Evolutionary conservation across 2,797 vertebrate species (phyloP).

Genomic region (Arctocebus calabarensis): DNA sequence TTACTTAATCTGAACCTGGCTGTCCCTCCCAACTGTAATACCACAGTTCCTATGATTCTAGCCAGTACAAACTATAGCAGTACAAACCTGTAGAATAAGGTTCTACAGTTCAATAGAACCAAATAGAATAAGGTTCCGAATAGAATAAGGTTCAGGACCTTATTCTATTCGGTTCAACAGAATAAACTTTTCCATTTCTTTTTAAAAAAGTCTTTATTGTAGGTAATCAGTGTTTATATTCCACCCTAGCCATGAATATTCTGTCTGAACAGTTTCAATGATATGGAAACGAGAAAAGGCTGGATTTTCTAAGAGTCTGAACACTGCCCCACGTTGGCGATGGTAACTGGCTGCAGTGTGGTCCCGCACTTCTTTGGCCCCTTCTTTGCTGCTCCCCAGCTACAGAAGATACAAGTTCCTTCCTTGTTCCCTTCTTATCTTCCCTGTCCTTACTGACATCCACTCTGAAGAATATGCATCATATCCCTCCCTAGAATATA

Average conservation of each 20-base stretch:
- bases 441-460: neutral
- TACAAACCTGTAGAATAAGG: too few species aligned
- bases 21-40: neutral
- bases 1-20: neutral
- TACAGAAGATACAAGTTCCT: neutral
- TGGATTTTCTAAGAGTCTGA: neutral
- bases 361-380: too few species aligned
- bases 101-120: too few species aligned
- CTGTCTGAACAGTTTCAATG: neutral
- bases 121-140: too few species aligned
- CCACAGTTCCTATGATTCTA: neutral
- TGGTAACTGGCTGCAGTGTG: accelerated
- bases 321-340: neutral
- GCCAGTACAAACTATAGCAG: neutral
- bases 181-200: constrained; percentile 13
- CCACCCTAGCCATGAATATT: neutral
- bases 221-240: neutral
- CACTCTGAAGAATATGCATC: neutral
- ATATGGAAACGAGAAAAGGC: neutral
- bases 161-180: neutral
- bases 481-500: too few species aligned
- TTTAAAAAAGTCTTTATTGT: neutral
- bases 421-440: neutral
- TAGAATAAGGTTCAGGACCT: too few species aligned
- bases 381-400: accelerated